These are phyloP conservation scores for Apis cerana DNA, from an alignment of 1,140 invertebrate genomes.

Conservation along the genomic window DNA sequence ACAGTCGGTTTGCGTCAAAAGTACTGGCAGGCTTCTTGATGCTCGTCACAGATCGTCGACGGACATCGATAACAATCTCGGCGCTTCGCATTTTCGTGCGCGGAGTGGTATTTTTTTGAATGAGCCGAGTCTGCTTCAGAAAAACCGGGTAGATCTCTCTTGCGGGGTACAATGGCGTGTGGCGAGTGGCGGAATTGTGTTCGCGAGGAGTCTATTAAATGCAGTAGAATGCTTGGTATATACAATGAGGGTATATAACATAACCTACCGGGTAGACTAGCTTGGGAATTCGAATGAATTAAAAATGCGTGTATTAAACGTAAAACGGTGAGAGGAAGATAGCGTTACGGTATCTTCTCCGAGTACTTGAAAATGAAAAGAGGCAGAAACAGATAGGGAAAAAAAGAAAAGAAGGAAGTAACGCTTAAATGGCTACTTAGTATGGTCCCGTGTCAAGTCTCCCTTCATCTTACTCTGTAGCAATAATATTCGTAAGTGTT, in stretches of 20 bases:
- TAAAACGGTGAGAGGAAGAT: conserved; percentile 46
- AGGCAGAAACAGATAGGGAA: conserved; percentile 17
- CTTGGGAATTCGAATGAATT: conserved; percentile 69
- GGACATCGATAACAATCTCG: conserved; percentile 23
- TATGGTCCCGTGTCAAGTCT: conserved; percentile 69
- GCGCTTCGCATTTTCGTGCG: neutral
- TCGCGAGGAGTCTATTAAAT: conserved; percentile 69
- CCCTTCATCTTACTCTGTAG: conserved; percentile 56
- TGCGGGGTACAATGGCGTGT: conserved; percentile 49
- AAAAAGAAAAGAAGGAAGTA: conserved; percentile 45
- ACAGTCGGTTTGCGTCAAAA: conserved; percentile 11
- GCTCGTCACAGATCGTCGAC: neutral
- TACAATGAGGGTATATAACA: conserved; percentile 53
- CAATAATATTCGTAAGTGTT: conserved; percentile 75
- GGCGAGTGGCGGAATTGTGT: conserved; percentile 63
- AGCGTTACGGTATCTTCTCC: conserved; percentile 37
- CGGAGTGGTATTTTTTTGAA: conserved; percentile 15
- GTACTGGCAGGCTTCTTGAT: neutral
- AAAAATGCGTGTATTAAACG: conserved; percentile 59
- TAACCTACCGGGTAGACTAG: conserved; percentile 45
- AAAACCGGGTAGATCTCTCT: conserved; percentile 47
- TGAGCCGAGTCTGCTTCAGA: conserved; percentile 1
- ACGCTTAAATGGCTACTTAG: conserved; percentile 75
- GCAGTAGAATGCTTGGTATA: conserved; percentile 37
- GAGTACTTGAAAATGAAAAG: conserved; percentile 17